phyloP scores from a whole-genome alignment of 2,888 invertebrate species.

The Gerosis bhagava region DNA sequence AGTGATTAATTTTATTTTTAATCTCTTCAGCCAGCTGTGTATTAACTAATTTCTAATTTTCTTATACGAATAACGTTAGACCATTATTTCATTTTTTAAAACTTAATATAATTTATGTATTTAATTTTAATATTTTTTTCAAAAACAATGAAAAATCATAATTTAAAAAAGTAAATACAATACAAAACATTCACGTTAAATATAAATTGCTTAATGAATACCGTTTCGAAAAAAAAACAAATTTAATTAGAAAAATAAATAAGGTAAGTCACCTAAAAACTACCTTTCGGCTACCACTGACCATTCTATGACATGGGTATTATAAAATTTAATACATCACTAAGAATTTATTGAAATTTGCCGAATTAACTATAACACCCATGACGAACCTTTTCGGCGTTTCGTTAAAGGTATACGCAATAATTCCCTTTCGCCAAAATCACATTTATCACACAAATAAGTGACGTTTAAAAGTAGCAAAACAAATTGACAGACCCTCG shows the following conservation, averaged over 20 bases:
- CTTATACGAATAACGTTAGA: too few relatives aligned
- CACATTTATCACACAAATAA: slow-evolving; percentile 77
- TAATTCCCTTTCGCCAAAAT: slow-evolving; percentile 64
- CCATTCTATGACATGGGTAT: too few relatives aligned
- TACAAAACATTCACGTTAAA: slow-evolving; percentile 6
- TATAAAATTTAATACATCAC: too few relatives aligned
- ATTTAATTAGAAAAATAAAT: slow-evolving; percentile 25
- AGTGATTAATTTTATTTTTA: too few relatives aligned
- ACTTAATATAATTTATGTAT: too few relatives aligned
- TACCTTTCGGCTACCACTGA: slow-evolving; percentile 9
- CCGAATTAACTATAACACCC: slow-evolving; percentile 38
- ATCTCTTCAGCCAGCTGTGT: too few relatives aligned
- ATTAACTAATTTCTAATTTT: too few relatives aligned
- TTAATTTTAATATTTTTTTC: too few relatives aligned
- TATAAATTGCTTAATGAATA: slow-evolving; percentile 9
- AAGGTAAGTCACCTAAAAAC: slow-evolving; percentile 11
- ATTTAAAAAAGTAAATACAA: not conserved
- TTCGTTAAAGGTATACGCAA: slow-evolving; percentile 62
- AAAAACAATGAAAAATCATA: too few relatives aligned
- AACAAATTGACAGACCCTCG: slow-evolving; percentile 74
- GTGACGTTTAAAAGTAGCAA: slow-evolving; percentile 80
- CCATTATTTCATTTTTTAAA: too few relatives aligned
- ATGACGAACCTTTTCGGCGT: slow-evolving; percentile 61
- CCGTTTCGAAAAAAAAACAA: too few relatives aligned
- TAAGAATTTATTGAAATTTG: slow-evolving; percentile 13